Base-by-base conservation (phyloP, 2,113 vertebrate species). In the Lagopus muta region DNA sequence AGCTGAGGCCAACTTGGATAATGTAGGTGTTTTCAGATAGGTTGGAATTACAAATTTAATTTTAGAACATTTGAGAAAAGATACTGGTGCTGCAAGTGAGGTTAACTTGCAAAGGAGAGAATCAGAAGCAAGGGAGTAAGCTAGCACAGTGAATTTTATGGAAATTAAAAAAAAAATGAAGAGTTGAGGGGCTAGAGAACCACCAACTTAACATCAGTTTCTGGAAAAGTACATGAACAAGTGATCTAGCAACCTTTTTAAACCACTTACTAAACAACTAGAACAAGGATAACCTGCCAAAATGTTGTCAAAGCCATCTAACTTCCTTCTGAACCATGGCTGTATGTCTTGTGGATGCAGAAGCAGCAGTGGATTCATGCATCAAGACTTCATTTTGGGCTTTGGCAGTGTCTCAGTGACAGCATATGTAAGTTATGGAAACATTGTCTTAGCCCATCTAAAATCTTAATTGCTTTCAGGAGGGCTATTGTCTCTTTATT, bases 381-480 rank as follows among this genome's bases (percentile, higher is more conserved):
- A 5, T 69, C 76, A 40, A 86, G 88, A 47, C 74, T 74, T 83
- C 82, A 67, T 55, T 60, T 42, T 34, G 36, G 69, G 40, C 50
- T 91, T 92, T 90, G 92, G 72, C 82, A 74, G 60, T 0, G 0
- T 57, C 88, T 94, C 80, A 19, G 65, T 93, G 92, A 92, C 88
- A 71, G 93, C 76, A 24, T 74, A 69, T 62, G 54, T 16, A 40
- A 93, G 88, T 83, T 90, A 91, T n/a, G 62, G 91, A 93, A 93
- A 93, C 43, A 28, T 64, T 90, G 90, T 75, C 82, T 86, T 93
- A 93, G 92, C 34, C 86, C 45, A 40, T 83, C 48, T 93, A 77
- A 86, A 90, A 74, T 83, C 75, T 88, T 90, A 86, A 52, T 96
- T 86, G 78, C 88, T 94, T 95, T 95, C 86, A 94, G 75, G 94